Conservation (phyloP, 2,888 invertebrate genomes). For the Cartodere bifasciata region DNA sequence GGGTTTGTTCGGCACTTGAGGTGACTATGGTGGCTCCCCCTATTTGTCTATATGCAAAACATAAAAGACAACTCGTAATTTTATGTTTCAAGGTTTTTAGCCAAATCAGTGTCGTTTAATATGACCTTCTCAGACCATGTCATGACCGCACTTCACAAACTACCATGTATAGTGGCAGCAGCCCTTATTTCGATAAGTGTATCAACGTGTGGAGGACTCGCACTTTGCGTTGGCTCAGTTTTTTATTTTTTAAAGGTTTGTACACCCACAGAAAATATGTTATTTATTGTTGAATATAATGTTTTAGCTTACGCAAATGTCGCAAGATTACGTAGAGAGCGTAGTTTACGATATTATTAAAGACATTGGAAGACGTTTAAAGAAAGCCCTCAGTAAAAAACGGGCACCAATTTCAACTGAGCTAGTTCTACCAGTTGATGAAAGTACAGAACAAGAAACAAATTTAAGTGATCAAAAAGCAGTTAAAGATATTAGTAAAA, state of each 20-base stretch:
- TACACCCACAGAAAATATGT: conserved; percentile 12
- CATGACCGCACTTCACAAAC: conserved; percentile 49
- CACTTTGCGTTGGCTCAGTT: conserved; percentile 49
- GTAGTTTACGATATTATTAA: conserved; percentile 25
- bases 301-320: conserved; percentile 58
- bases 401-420: neutral
- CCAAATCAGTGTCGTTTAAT: conserved; percentile 36
- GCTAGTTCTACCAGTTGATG: neutral
- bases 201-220: conserved; percentile 61
- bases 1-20: too few species aligned
- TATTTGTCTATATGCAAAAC: too few species aligned
- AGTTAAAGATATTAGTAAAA: neutral
- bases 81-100: conserved; percentile 37
- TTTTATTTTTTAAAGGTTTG: conserved; percentile 58
- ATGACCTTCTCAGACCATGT: conserved; percentile 47
- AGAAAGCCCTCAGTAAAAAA: conserved; percentile 5
- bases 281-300: conserved; percentile 9
- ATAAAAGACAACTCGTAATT: too few species aligned
- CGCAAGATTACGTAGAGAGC: conserved; percentile 59
- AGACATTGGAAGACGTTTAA: conserved; percentile 24
- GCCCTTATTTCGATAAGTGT: conserved; percentile 49
- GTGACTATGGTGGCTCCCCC: too few species aligned
- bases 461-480: neutral
- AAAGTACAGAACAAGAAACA: conserved; percentile 4
- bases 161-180: conserved; percentile 55